A percentile compares a stretch with the other conserved stretches of the same genome.
phyloP scores from a whole-genome alignment of 2,113 vertebrate genomes.

The Heterotis niloticus region DNA sequence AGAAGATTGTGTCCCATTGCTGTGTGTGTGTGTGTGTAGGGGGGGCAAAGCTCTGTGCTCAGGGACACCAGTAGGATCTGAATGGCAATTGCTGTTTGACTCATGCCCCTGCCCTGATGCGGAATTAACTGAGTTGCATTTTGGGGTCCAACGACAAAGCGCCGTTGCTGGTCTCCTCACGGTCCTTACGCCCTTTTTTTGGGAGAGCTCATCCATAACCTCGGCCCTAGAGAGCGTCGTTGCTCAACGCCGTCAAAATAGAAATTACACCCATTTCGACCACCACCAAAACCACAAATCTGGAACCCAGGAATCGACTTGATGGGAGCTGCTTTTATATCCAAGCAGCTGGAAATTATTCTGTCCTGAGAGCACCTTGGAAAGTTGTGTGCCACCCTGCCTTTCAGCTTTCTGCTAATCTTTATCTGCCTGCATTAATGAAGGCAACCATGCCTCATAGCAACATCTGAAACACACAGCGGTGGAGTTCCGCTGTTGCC shows the following conservation, averaged over 20 bases:
- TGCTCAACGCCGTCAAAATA: neutral
- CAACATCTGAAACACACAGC: neutral
- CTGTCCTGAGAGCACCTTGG: neutral
- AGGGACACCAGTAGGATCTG: neutral
- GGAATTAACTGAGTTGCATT: neutral
- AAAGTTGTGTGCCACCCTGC: neutral
- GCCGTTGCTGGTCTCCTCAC: neutral
- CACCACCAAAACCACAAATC: neutral
- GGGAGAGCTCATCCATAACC: neutral
- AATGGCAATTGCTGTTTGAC: conserved; percentile 5
- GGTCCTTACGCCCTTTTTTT: neutral
- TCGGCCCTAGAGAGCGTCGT: neutral
- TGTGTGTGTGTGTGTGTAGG: neutral
- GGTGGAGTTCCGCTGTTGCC: neutral
- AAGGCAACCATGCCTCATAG: neutral
- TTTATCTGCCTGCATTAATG: conserved; percentile 10
- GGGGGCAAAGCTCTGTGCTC: neutral
- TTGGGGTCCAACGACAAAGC: neutral
- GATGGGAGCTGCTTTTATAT: neutral
- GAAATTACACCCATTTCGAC: neutral
- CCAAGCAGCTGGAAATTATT: neutral
- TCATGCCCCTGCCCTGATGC: neutral
- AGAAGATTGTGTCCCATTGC: neutral
- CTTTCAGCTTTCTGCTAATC: neutral
- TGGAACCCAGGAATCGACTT: neutral